Evolutionary conservation across 53 echinoderm and acorn worm genomes (phyloP).

Genomic region (Glandiceps talaboti): DNA sequence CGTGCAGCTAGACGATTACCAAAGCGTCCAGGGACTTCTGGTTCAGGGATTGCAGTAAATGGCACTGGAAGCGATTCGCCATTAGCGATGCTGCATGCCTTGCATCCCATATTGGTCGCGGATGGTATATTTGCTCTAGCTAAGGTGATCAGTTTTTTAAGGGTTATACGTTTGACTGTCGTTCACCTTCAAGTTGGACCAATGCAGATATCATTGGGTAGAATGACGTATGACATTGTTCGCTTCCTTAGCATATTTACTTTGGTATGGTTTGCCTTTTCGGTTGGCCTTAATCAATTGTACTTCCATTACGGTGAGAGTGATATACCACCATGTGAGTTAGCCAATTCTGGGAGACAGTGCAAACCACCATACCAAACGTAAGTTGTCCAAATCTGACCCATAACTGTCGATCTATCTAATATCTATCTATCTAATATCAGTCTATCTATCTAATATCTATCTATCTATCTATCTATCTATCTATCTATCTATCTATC

Average conservation of each 20-base stretch:
- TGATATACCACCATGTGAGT: neutral
- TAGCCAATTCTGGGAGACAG: neutral
- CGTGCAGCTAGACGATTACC: neutral
- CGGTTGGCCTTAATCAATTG: constrained; percentile 93
- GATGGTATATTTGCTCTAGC: constrained; percentile 94
- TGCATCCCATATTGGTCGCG: constrained; percentile 65
- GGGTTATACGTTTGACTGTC: constrained; percentile 84
- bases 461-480: too few relatives aligned
- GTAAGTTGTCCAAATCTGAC: too few relatives aligned
- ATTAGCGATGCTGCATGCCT: constrained; percentile 28
- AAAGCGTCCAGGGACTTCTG: neutral
- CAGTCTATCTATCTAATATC: too few relatives aligned
- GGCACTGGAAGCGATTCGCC: neutral
- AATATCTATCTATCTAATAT: too few relatives aligned
- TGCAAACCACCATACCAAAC: neutral
- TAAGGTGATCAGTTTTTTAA: constrained; percentile 84
- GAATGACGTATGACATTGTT: constrained; percentile 97
- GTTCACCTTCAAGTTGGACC: constrained; percentile 97
- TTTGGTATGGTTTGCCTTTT: constrained; percentile 97
- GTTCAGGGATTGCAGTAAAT: neutral
- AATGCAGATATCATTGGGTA: constrained; percentile 97
- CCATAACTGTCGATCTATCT: too few relatives aligned
- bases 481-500: too few relatives aligned
- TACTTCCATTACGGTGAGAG: constrained; percentile 62
- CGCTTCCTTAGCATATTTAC: constrained; percentile 90